Conservation (phyloP, 2,113 vertebrate species). For the Malurus elegans region DNA sequence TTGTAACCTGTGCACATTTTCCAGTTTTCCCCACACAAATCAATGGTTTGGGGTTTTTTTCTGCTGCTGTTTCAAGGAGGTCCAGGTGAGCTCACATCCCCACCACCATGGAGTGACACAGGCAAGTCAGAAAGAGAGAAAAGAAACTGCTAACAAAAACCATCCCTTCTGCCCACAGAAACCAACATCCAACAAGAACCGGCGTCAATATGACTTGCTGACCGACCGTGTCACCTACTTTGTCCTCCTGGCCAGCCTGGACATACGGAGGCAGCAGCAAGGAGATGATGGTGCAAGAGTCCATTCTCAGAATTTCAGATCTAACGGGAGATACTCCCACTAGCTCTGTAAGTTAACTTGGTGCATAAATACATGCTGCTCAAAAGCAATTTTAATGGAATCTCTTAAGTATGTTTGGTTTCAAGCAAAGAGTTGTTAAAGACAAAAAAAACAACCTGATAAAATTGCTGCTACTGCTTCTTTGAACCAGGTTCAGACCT, state of each 20-base stretch:
- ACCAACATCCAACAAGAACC: not conserved
- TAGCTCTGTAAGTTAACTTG: not conserved
- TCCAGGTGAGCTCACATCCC: not conserved
- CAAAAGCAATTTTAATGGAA: not conserved
- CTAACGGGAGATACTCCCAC: not conserved
- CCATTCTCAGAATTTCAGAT: rapidly evolving
- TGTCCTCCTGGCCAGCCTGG: rapidly evolving
- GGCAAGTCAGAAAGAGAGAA: not conserved
- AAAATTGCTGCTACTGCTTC: not conserved
- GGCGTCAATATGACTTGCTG: rapidly evolving
- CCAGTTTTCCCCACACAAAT: not conserved
- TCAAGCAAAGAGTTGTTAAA: not conserved
- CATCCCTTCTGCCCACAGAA: not conserved
- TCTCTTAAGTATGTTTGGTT: not conserved
- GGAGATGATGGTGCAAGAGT: not conserved
- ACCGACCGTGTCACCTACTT: rapidly evolving
- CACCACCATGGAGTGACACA: rapidly evolving
- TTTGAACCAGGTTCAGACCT: not conserved
- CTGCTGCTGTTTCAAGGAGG: not conserved
- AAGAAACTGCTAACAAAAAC: not conserved
- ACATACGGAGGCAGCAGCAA: not conserved
- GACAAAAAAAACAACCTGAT: not conserved
- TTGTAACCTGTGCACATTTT: not conserved
- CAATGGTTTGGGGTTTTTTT: not conserved
- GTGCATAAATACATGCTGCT: rapidly evolving